Evolutionary conservation across 2,797 vertebrate species (phyloP).

Genomic region (Pseudochirops cupreus): DNA sequence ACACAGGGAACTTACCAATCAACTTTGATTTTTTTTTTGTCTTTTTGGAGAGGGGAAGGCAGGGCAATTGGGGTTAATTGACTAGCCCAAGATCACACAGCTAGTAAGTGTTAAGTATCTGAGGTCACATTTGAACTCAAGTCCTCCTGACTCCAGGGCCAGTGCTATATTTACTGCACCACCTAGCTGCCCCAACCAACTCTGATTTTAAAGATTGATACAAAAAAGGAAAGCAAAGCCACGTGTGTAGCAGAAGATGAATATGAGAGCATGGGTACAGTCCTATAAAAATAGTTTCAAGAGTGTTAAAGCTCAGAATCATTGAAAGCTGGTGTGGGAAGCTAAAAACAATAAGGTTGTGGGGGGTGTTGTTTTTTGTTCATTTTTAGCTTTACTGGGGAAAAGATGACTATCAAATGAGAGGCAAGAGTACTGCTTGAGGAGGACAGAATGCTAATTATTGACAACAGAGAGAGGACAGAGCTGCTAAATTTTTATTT

Average conservation of each 20-base stretch:
- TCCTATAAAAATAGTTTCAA: background rate
- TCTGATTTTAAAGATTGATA: background rate
- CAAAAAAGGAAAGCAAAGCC: background rate
- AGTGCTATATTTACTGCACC: too few relatives aligned
- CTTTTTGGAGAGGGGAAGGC: too few relatives aligned
- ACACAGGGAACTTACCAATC: too few relatives aligned
- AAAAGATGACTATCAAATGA: background rate
- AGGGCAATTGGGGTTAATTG: too few relatives aligned
- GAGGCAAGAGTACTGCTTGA: background rate
- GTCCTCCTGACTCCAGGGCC: too few relatives aligned
- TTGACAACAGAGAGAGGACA: background rate
- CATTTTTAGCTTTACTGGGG: background rate
- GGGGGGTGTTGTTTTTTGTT: background rate
- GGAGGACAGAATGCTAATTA: background rate
- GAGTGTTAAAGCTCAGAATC: background rate
- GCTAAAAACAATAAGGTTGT: background rate
- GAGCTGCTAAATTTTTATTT: background rate
- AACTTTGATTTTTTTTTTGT: too few relatives aligned
- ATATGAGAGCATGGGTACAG: background rate
- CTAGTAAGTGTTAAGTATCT: too few relatives aligned
- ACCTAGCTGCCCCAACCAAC: too few relatives aligned
- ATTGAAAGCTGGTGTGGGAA: background rate
- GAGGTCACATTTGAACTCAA: too few relatives aligned
- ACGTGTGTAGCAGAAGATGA: background rate
- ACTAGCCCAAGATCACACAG: too few relatives aligned